phyloP scores from a whole-genome alignment of 2,888 invertebrate species.

The Thera britannica region DNA sequence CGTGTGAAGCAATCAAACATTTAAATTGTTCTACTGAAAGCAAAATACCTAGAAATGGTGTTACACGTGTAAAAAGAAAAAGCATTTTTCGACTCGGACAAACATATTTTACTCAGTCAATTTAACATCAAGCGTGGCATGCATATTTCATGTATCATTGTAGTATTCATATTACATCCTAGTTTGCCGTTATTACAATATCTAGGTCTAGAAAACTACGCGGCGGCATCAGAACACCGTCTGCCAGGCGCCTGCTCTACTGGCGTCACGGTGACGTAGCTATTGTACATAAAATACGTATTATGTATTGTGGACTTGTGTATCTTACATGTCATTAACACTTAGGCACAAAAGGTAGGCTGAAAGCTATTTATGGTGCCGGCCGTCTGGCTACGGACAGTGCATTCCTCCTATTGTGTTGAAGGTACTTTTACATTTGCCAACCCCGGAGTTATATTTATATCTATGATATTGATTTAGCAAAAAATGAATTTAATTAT shows the following conservation, averaged over 20 bases:
- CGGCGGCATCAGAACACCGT: slow-evolving; percentile 39
- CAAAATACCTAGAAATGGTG: not conserved
- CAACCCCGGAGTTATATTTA: not conserved
- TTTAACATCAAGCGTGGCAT: not conserved
- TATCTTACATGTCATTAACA: slow-evolving; percentile 42
- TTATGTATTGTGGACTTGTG: slow-evolving; percentile 38
- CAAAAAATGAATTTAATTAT: too few relatives aligned
- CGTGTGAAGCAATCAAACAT: not conserved
- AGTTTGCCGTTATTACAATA: slow-evolving; percentile 13
- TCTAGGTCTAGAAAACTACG: slow-evolving; percentile 42
- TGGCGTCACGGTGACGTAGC: slow-evolving; percentile 54
- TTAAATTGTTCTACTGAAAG: not conserved
- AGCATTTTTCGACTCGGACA: not conserved
- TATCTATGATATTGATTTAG: too few relatives aligned
- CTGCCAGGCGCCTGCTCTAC: slow-evolving; percentile 46
- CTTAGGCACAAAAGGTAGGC: slow-evolving; percentile 28
- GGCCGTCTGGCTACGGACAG: slow-evolving; percentile 14
- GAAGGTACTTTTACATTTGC: not conserved
- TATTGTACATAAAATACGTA: slow-evolving; percentile 48
- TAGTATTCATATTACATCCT: not conserved
- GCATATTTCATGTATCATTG: not conserved
- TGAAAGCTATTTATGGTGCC: slow-evolving; percentile 27
- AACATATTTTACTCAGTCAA: not conserved
- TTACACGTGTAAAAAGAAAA: not conserved
- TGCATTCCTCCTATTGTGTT: slow-evolving; percentile 14